Base-by-base conservation (phyloP, 2,888 invertebrate genomes). In the Desoria tigrina region DNA sequence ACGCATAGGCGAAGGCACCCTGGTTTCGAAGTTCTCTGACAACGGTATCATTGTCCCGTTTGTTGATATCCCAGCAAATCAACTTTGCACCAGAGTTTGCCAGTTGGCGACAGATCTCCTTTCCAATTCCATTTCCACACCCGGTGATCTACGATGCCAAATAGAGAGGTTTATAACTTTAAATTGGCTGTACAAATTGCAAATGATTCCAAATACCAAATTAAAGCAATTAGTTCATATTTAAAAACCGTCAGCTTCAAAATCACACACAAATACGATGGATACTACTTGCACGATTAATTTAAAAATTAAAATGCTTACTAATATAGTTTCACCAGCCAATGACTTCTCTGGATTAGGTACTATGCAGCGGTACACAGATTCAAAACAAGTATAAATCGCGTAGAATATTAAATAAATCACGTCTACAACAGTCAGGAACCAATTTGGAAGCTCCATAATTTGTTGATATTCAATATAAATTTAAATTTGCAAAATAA, bases 121-220 rank as follows among this genome's bases (percentile, higher is more conserved):
- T 82, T 0, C 88, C 88, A 4, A 88, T 82, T 18, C 88, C 88
- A 75, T 86, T 81, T 50, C 87, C 88, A 49, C 88, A 84, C n/a
- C 89, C 89, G 61, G 89, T 85, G 14, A 89, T 82, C 86, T 86
- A 69, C 65, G 21, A 59, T 51, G n/a, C 62, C 23, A 51, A 59
- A 55, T 28, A 53, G 39, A 37, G 28, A 61, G 58, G 58, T 51
- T 42, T 60, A 37, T 18, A 58, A 60, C 54, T 56, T n/a, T n/a
- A n/a, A n/a, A n/a, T n/a, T n/a, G n/a, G n/a, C n/a, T n/a, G n/a
- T n/a, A n/a, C n/a, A 61, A 42, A 58, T 61, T 42, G 16, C 26
- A 4, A 39, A 49, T 63, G 27, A 28, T 27, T 23, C n/a, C 16
- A 21, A 21, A 9, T 23, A 9, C 16, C 45, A 16, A 39, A 39